Conservation (phyloP, 2,797 vertebrate genomes). For the Lagocephalus sceleratus region DNA sequence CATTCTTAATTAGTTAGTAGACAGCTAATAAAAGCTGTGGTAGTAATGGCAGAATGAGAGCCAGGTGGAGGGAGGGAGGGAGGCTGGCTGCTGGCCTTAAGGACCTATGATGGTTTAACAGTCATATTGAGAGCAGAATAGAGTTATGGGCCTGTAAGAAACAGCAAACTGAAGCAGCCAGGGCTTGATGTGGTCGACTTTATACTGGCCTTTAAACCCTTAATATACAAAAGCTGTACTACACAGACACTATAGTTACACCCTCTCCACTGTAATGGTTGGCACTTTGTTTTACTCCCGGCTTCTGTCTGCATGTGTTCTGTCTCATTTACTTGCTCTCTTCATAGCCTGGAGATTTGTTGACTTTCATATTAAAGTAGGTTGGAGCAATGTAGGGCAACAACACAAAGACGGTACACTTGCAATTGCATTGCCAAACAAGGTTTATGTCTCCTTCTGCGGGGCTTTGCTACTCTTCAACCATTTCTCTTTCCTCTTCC, state of each 20-base stretch:
- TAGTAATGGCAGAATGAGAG: conserved; percentile 70
- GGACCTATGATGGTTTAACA: conserved; percentile 78
- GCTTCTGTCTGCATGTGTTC: conserved; percentile 30
- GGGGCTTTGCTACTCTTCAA: conserved; percentile 51
- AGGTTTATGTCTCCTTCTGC: conserved; percentile 63
- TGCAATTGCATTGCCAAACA: conserved; percentile 43
- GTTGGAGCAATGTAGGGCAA: conserved; percentile 56
- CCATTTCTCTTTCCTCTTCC: conserved; percentile 36
- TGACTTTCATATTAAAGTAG: conserved; percentile 48
- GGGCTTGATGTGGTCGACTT: conserved; percentile 74
- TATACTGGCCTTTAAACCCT: conserved; percentile 63
- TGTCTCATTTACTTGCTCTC: conserved; percentile 19
- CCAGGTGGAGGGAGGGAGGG: conserved; percentile 68
- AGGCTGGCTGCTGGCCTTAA: conserved; percentile 65
- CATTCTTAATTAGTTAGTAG: conserved; percentile 77
- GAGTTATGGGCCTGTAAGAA: conserved; percentile 70
- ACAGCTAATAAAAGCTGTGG: conserved; percentile 74
- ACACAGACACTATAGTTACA: conserved; percentile 44
- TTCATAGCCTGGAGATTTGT: conserved; percentile 35
- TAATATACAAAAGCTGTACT: conserved; percentile 53
- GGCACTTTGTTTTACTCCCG: conserved; percentile 43
- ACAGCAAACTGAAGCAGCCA: conserved; percentile 48
- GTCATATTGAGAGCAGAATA: conserved; percentile 74
- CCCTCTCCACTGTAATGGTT: conserved; percentile 46
- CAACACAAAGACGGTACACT: conserved; percentile 27